phyloP scores from a whole-genome alignment of 2,888 invertebrate genomes.

The Barypeithes pellucidus region DNA sequence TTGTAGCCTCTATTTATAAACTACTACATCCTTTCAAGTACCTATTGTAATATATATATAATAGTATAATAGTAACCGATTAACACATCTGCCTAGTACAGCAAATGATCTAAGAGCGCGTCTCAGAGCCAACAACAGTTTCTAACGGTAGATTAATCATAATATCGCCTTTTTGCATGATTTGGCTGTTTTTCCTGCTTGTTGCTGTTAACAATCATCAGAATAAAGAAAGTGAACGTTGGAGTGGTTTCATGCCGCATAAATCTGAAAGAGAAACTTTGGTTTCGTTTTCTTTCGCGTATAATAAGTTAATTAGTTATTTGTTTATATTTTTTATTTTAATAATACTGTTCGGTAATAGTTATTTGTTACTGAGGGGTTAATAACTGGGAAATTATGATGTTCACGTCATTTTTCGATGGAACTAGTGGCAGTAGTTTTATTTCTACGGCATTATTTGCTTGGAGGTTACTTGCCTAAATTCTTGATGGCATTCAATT shows the following conservation, averaged over 20 bases:
- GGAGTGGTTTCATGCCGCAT: slow-evolving; percentile 45
- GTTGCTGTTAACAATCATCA: slow-evolving; percentile 32
- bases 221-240: slow-evolving; percentile 42
- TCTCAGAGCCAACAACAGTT: slow-evolving; percentile 12
- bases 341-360: slow-evolving; percentile 4
- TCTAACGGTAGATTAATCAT: slow-evolving; percentile 8
- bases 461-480: too few relatives aligned
- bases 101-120: slow-evolving; percentile 1
- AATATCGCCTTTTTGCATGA: slow-evolving; percentile 32
- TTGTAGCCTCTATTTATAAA: too few relatives aligned
- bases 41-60: too few relatives aligned
- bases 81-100: slow-evolving; percentile 11
- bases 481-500: too few relatives aligned
- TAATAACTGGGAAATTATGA: too few relatives aligned
- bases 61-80: background rate
- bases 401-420: too few relatives aligned
- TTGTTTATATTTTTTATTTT: slow-evolving; percentile 43
- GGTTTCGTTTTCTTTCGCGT: slow-evolving; percentile 35
- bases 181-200: slow-evolving; percentile 33
- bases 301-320: slow-evolving; percentile 34
- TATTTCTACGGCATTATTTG: too few relatives aligned
- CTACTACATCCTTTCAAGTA: too few relatives aligned
- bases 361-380: background rate
- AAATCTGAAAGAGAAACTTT: slow-evolving; percentile 53
- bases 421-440: too few relatives aligned